phyloP scores from a whole-genome alignment of 1,140 invertebrate genomes.

The Aphaenogaster rudis region DNA sequence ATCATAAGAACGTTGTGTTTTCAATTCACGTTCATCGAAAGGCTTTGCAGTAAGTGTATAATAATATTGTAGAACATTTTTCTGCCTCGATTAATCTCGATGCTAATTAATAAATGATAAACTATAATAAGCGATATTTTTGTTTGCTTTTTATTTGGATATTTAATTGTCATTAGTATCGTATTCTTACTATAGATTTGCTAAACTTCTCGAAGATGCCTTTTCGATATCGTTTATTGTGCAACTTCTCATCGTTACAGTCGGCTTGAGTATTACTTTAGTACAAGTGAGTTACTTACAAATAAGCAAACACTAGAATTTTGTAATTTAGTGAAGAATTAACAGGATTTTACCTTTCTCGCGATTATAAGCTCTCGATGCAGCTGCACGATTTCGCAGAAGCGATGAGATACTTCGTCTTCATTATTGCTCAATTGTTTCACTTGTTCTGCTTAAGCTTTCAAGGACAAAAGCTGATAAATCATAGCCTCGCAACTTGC shows the following conservation, averaged over 20 bases:
- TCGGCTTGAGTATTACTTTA: slow-evolving; percentile 23
- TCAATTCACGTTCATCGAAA: not conserved
- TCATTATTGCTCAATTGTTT: slow-evolving; percentile 48
- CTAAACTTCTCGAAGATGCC: slow-evolving; percentile 2
- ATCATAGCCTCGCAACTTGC: slow-evolving; percentile 19
- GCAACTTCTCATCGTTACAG: slow-evolving; percentile 7
- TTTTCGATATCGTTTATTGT: not conserved
- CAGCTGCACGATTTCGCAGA: slow-evolving; percentile 1
- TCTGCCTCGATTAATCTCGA: not conserved
- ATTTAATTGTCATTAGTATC: not conserved
- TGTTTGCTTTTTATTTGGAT: not conserved
- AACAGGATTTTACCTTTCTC: not conserved
- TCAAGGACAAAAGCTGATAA: slow-evolving; percentile 23
- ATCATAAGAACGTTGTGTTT: slow-evolving; percentile 23
- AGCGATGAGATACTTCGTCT: slow-evolving; percentile 40
- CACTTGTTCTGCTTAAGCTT: slow-evolving; percentile 34
- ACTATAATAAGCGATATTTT: not conserved
- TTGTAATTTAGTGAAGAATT: not conserved
- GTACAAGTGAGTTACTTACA: slow-evolving; percentile 23
- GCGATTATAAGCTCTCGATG: not conserved
- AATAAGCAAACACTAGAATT: not conserved
- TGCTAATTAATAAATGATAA: not conserved
- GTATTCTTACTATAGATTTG: not conserved
- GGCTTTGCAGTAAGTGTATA: slow-evolving; percentile 22
- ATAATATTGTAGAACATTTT: slow-evolving; percentile 9